These are phyloP conservation scores for Clarias macrocephalus DNA, from an alignment of 2,113 vertebrate species.

Conservation along the genomic window DNA sequence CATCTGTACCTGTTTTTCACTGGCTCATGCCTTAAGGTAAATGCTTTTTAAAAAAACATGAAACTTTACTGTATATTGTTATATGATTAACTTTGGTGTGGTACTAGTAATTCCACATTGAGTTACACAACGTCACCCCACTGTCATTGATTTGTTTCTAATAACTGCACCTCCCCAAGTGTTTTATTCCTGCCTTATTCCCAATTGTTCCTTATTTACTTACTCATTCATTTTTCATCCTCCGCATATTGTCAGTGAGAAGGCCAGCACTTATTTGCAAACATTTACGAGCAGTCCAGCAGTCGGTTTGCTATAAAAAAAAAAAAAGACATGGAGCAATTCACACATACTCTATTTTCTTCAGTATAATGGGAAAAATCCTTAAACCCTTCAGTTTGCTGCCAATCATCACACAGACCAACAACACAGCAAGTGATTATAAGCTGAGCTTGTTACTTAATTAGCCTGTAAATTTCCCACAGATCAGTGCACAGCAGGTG, in stretches of 20 bases:
- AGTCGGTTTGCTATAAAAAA: background rate
- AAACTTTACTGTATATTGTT: background rate
- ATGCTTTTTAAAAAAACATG: too few relatives aligned
- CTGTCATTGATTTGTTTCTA: background rate
- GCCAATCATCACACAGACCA: constrained; percentile 15
- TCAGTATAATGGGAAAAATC: background rate
- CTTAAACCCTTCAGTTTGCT: background rate
- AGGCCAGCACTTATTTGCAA: background rate
- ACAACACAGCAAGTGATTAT: constrained; percentile 14
- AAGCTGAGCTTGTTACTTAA: constrained; percentile 25
- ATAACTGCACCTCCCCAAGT: background rate
- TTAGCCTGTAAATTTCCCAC: constrained; percentile 37
- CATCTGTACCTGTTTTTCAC: too few relatives aligned
- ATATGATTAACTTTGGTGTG: background rate
- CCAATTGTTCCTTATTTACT: background rate
- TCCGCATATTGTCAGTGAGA: background rate
- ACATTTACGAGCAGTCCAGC: background rate
- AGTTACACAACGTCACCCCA: background rate
- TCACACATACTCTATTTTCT: background rate
- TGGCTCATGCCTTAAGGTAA: too few relatives aligned
- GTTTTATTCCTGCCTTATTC: background rate
- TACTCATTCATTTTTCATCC: background rate
- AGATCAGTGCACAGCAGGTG: constrained; percentile 42
- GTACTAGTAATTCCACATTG: background rate
- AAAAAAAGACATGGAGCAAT: background rate